Conservation (phyloP, 2,888 invertebrate genomes). For the Suillia variegata region DNA sequence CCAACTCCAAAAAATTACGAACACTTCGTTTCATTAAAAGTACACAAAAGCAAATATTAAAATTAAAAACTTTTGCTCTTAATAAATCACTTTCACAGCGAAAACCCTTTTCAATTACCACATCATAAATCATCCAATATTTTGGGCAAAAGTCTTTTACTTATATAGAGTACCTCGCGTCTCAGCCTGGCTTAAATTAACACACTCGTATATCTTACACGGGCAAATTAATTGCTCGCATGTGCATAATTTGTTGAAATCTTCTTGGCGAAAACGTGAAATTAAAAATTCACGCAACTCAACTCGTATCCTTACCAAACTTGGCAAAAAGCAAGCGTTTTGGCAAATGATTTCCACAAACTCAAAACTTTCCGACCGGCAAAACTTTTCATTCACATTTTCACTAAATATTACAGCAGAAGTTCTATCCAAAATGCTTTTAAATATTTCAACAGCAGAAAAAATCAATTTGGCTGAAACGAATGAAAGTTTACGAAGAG, state of each 20-base stretch:
- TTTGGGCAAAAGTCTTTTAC: too few relatives aligned
- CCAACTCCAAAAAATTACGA: too few relatives aligned
- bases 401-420: conserved; percentile 1
- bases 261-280: conserved; percentile 24
- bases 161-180: too few relatives aligned
- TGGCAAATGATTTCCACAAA: too few relatives aligned
- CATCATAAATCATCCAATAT: conserved; percentile 41
- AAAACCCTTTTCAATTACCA: conserved; percentile 50
- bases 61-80: too few relatives aligned
- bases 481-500: conserved; percentile 43
- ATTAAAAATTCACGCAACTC: conserved; percentile 46
- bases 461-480: conserved; percentile 48
- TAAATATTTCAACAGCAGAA: conserved; percentile 17
- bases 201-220: conserved; percentile 6
- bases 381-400: neutral
- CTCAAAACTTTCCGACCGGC: neutral
- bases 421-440: conserved; percentile 30
- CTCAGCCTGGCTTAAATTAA: too few relatives aligned
- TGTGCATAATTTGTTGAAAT: conserved; percentile 40
- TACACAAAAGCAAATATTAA: too few relatives aligned
- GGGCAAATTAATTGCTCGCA: conserved; percentile 44
- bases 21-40: too few relatives aligned
- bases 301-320: too few relatives aligned
- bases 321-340: too few relatives aligned
- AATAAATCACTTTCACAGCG: too few relatives aligned